A percentile compares a stretch with the other conserved stretches of the same genome.
These are phyloP conservation scores for Ptychodera flava DNA, from an alignment of 35 echinoderm and acorn worm species.

Conservation along the genomic window DNA sequence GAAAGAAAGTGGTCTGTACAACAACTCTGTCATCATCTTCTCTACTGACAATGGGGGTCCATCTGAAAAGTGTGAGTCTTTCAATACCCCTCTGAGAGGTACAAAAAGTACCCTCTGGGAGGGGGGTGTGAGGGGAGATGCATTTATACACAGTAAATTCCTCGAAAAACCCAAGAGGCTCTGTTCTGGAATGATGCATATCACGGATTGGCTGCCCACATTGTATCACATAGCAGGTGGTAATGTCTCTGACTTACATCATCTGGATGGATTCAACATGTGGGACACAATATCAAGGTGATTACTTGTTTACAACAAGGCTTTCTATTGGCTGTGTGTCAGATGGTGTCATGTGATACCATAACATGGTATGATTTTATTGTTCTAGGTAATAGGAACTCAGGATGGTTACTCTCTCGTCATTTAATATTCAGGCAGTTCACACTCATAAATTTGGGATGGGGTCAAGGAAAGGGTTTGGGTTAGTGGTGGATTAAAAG, in stretches of 20 bases:
- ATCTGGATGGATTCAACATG: constrained; percentile 65
- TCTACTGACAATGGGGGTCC: constrained; percentile 93
- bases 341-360: too few relatives aligned
- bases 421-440: too few relatives aligned
- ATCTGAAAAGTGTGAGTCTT: constrained; percentile 70
- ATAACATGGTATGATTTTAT: too few relatives aligned
- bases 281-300: constrained; percentile 69
- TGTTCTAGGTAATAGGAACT: too few relatives aligned
- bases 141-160: constrained; percentile 47
- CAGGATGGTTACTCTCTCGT: too few relatives aligned
- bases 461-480: too few relatives aligned
- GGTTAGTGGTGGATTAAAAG: too few relatives aligned
- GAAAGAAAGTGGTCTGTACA: constrained; percentile 63
- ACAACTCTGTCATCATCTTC: constrained; percentile 86
- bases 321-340: too few relatives aligned
- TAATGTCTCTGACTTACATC: constrained; percentile 22
- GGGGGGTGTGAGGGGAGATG: constrained; percentile 65
- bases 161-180: constrained; percentile 57
- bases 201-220: constrained; percentile 64
- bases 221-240: constrained; percentile 73
- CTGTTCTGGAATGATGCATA: constrained; percentile 68
- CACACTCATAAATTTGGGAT: too few relatives aligned
- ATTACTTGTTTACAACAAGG: too few relatives aligned
- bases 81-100: constrained; percentile 76
- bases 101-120: constrained; percentile 77